Evolutionary conservation across 2,888 invertebrate species (phyloP).

Genomic region (Arctia plantaginis): DNA sequence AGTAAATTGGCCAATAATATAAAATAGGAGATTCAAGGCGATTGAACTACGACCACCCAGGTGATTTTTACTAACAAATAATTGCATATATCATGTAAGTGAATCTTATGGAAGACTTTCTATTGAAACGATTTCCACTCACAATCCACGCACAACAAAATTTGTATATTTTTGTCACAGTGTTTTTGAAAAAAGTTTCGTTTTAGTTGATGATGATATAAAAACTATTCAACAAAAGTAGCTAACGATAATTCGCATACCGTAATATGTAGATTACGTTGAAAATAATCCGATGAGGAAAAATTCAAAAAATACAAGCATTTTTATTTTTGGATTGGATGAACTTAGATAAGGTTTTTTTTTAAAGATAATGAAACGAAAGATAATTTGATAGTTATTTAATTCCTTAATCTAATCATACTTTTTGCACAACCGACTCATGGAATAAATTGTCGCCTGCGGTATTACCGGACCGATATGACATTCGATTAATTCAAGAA

Average conservation of each 20-base stretch:
- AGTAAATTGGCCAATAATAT: too few species aligned
- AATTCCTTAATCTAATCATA: not conserved
- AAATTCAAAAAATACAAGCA: not conserved
- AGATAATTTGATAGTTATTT: not conserved
- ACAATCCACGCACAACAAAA: too few species aligned
- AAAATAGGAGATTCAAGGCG: too few species aligned
- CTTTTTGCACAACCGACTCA: not conserved
- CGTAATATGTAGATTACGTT: not conserved
- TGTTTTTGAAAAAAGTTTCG: too few species aligned
- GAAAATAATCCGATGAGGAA: not conserved
- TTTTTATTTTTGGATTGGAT: not conserved
- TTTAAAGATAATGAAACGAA: not conserved
- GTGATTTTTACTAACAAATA: too few species aligned
- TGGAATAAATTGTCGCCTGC: not conserved
- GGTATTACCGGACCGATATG: not conserved
- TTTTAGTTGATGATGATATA: not conserved
- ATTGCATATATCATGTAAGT: too few species aligned
- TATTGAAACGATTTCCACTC: too few species aligned
- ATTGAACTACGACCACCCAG: too few species aligned
- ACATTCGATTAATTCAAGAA: not conserved
- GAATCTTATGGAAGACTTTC: too few species aligned
- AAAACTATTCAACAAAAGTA: not conserved
- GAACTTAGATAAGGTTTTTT: not conserved
- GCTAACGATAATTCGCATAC: not conserved
- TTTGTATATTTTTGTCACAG: not conserved